Conservation (phyloP, 1,140 invertebrate species). For the Battus philenor region DNA sequence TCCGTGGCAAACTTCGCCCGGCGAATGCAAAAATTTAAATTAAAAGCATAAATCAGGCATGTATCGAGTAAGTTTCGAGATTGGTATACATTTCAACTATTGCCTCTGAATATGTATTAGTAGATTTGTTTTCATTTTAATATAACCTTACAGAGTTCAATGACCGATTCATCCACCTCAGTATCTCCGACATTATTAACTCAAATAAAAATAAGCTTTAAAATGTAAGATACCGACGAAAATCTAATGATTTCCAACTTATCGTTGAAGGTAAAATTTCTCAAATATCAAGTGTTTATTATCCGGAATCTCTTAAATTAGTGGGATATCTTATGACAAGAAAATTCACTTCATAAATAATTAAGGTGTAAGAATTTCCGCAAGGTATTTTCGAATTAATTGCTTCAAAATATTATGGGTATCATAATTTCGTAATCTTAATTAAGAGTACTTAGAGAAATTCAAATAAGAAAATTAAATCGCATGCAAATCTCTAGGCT, state of each 20-base stretch:
- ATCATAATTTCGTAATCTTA: conserved; percentile 72
- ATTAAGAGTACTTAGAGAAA: conserved; percentile 64
- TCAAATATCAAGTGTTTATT: conserved; percentile 26
- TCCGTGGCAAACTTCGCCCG: conserved; percentile 66
- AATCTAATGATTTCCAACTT: not conserved
- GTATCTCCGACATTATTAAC: too few relatives aligned
- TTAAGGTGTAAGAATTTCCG: conserved; percentile 51
- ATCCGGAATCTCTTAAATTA: conserved; percentile 27
- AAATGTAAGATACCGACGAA: too few relatives aligned
- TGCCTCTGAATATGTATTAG: conserved; percentile 44
- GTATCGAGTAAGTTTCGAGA: conserved; percentile 73
- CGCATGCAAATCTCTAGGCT: conserved; percentile 51
- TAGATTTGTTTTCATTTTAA: conserved; percentile 30
- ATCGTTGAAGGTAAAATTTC: conserved; percentile 5
- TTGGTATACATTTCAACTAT: conserved; percentile 67
- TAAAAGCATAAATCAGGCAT: conserved; percentile 74
- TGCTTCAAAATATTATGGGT: conserved; percentile 68
- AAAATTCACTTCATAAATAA: conserved; percentile 53
- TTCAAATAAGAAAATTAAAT: conserved; percentile 70
- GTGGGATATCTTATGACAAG: conserved; percentile 36
- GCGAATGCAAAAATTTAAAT: conserved; percentile 76
- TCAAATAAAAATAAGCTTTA: too few relatives aligned
- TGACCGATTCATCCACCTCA: too few relatives aligned
- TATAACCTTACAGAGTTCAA: too few relatives aligned
- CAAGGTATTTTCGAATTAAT: conserved; percentile 67